Evolutionary conservation across 53 echinoderm and acorn worm genomes (phyloP), one percentile per base, ranked within the genome.

Genomic region (Crossaster papposus): DNA sequence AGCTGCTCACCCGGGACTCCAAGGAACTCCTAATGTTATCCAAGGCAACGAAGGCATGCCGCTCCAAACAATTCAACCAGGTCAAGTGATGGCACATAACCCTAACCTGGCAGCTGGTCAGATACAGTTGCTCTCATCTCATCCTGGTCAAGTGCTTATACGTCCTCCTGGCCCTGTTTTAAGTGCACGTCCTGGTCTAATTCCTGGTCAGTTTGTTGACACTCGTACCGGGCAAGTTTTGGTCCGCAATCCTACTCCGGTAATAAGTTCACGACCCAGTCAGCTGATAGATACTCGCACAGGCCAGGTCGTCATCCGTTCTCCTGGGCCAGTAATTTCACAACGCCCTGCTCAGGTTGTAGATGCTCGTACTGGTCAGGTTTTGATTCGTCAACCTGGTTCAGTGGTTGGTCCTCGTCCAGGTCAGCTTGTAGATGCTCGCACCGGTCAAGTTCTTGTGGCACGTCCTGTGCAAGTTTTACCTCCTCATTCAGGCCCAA

Each of bases 371-470:
- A 34, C 87, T 36, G 87, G 87, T 62, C 87, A 87, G 62, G 63
- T 87, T 17, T 24, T 87, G 12, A 77, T 77, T 31, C 87, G 85
- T 30, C 74, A 73, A n/a, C 85, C 85, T 32, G 75, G 53, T 33
- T 18, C 77, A 35, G 76, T 73, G 53, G 72, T 85, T 28, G 54
- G 4, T 30, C 85, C 85, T 10, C 85, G 85, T 6, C 79, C 75
- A 7, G 75, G 73, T 33, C 85, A 85, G 85, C 75, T 85, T n/a
- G 51, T 85, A 22, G 85, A 85, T 54, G 85, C 55, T 36, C 85
- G 85, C 73, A 85, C 85, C 54, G 85, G 85, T 85, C 85, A 85
- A 38, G 52, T 85, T 18, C 13, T 85, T 34, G 85, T 73, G 8
- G 72, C 53, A 10, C 85, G 54, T 11, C 73, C 72, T 72, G 54